A percentile compares a stretch with the other conserved stretches of the same genome.
Conservation (phyloP, 30 jellyfish, hydroid and myxozoan genomes). For the Nemopilema nomurai region DNA sequence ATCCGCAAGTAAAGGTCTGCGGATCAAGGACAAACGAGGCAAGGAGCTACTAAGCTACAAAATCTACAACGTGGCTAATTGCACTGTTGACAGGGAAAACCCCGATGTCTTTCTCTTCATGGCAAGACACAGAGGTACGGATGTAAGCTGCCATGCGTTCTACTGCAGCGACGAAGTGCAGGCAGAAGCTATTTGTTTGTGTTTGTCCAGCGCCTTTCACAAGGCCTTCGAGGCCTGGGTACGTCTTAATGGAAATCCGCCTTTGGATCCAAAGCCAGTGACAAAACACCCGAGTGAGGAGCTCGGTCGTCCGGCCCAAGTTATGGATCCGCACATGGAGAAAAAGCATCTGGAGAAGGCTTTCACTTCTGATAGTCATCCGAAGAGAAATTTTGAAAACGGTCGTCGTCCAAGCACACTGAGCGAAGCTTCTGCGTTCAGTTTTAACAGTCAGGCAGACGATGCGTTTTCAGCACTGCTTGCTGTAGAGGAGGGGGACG, state of each 20-base stretch:
- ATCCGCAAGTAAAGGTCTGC: constrained; percentile 58
- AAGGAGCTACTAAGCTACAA: constrained; percentile 35
- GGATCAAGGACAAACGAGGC: constrained; percentile 48
- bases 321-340: background rate
- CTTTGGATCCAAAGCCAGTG: background rate
- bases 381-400: constrained; percentile 1
- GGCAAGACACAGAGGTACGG: constrained; percentile 40
- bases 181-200: constrained; percentile 57
- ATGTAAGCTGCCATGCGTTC: constrained; percentile 50
- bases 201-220: constrained; percentile 63
- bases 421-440: constrained; percentile 54
- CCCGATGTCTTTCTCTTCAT: constrained; percentile 55
- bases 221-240: constrained; percentile 63
- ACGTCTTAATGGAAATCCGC: constrained; percentile 1
- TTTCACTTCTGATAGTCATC: background rate
- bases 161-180: constrained; percentile 40
- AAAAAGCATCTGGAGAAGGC: background rate
- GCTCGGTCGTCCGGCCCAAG: background rate
- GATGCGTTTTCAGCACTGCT: constrained; percentile 39
- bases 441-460: constrained; percentile 65
- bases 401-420: constrained; percentile 29
- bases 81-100: constrained; percentile 38
- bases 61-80: constrained; percentile 55
- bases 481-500: constrained; percentile 43
- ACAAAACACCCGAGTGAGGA: background rate